Evolutionary conservation across 2,797 vertebrate genomes (phyloP), one percentile per base, ranked within the genome.

Genomic region (Syndactyla subalaris): DNA sequence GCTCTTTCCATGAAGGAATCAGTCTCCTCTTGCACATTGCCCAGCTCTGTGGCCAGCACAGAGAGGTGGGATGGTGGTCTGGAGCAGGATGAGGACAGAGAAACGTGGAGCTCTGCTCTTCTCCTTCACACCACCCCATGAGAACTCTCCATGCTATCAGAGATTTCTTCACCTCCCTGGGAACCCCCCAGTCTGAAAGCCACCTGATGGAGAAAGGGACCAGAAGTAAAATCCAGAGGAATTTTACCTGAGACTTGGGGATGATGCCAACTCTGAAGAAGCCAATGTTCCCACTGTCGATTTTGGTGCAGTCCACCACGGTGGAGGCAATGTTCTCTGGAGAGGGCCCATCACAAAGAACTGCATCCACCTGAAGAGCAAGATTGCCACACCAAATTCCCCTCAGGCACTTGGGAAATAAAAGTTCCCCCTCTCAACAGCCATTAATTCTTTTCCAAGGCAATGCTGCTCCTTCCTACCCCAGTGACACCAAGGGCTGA

Each of bases 291-390:
- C 98, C 98, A 0, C 96, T 98, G 81, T 99, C 98, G 2, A 99
- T 99, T 95, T 98, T 99, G 57, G 99, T 99, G 96, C 99, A 99
- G 96, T 99, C 98, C n/a, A 99, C 98, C 26, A 99, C 99, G 2
- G 99, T 99, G 48, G 99, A 99, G 57, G 99, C 99, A 39, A 99
- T 98, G 85, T 99, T 99, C 96, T 99, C 98, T 34, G 99, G 99
- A 14, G 99, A 99, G 7, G 99, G 98, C 6, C 99, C 99, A 45
- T 98, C 98, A 91, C 99, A 99, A 29, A 99, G 97, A 27, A 99
- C 98, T 8, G 98, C 99, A 87, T 99, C 98, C 82, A 99, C 99
- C 99, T 99, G 65, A 34, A 68, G 52, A 95, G 5, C 38, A 89
- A n/a, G 17, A 76, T 43, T 32, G 26, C 43, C 59, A 48, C 41